A percentile compares a stretch with the other conserved stretches of the same genome.
These are phyloP conservation scores for Ligdia adustata DNA, from an alignment of 2,888 invertebrate species.

Conservation along the genomic window DNA sequence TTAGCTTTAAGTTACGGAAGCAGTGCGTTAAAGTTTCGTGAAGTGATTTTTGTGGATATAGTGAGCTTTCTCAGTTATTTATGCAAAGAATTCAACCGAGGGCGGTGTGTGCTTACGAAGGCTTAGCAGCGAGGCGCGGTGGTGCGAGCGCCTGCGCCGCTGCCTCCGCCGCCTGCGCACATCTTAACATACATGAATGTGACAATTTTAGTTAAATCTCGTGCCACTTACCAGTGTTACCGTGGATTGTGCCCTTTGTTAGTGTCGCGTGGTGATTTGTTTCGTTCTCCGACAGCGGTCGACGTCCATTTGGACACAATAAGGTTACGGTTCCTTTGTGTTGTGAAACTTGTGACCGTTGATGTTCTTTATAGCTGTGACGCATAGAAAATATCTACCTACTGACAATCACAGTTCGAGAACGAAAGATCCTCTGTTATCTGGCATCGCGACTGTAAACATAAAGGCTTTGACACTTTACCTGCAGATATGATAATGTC, in stretches of 20 bases:
- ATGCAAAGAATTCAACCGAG: conserved; percentile 81
- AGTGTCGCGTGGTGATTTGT: conserved; percentile 56
- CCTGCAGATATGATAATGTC: conserved; percentile 20
- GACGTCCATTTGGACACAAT: conserved; percentile 47
- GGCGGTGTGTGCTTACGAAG: conserved; percentile 77
- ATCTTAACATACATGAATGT: conserved; percentile 49
- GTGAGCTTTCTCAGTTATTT: conserved; percentile 78
- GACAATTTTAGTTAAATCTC: conserved; percentile 66
- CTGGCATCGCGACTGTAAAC: conserved; percentile 40
- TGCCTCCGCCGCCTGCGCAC: conserved; percentile 62
- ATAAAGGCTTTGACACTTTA: conserved; percentile 15
- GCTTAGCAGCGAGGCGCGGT: conserved; percentile 67
- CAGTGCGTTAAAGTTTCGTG: conserved; percentile 61
- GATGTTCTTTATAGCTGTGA: conserved; percentile 52
- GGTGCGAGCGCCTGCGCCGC: conserved; percentile 58
- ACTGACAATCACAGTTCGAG: conserved; percentile 31
- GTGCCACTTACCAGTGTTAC: conserved; percentile 62
- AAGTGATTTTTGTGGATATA: conserved; percentile 60
- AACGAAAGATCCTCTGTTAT: conserved; percentile 60
- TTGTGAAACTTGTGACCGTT: conserved; percentile 49
- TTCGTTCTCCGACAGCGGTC: conserved; percentile 44
- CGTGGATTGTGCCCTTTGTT: conserved; percentile 64
- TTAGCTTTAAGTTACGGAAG: conserved; percentile 69
- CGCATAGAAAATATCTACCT: conserved; percentile 53
- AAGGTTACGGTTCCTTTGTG: conserved; percentile 69